Percentiles rank a stretch among this genome's conserved stretches.
phyloP scores from a whole-genome alignment of 2,797 vertebrate species.

The Oryzias sinensis region DNA sequence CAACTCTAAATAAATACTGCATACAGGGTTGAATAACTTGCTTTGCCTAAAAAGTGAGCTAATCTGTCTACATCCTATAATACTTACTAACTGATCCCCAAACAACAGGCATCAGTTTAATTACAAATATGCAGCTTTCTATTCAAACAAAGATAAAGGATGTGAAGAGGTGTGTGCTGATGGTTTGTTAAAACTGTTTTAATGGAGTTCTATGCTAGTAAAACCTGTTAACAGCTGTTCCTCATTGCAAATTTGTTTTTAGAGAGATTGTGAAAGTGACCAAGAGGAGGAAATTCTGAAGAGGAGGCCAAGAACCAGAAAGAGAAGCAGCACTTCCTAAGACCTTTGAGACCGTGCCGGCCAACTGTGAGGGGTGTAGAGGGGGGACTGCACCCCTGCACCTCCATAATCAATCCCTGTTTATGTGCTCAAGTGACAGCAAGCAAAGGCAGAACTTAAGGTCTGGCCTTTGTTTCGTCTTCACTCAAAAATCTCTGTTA shows the following conservation, averaged over 20 bases:
- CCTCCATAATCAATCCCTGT: conserved; percentile 5
- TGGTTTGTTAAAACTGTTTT: no score
- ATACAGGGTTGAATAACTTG: not conserved
- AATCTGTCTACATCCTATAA: not conserved
- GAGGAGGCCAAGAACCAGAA: conserved; percentile 78
- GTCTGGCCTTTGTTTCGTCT: conserved; percentile 12
- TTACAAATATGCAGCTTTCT: no score
- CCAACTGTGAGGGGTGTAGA: conserved; percentile 17
- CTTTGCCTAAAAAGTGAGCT: not conserved
- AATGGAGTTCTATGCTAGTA: no score
- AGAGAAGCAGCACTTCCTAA: conserved; percentile 92
- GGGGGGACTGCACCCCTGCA: conserved; percentile 33
- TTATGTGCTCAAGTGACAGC: conserved; percentile 9
- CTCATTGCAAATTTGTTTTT: conserved; percentile 29
- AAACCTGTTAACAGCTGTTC: conserved; percentile 1
- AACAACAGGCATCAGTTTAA: no score
- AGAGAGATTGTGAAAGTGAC: conserved; percentile 92
- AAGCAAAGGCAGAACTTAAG: conserved; percentile 15
- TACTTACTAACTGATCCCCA: no score
- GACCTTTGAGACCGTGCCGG: conserved; percentile 1
- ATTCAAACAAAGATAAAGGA: no score
- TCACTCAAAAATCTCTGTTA: conserved; percentile 4
- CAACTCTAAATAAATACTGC: not conserved
- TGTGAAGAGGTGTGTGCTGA: no score
- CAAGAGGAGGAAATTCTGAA: conserved; percentile 82